Evolutionary conservation across 2,113 vertebrate genomes (phyloP).

Genomic region (Sinosuthora webbiana): DNA sequence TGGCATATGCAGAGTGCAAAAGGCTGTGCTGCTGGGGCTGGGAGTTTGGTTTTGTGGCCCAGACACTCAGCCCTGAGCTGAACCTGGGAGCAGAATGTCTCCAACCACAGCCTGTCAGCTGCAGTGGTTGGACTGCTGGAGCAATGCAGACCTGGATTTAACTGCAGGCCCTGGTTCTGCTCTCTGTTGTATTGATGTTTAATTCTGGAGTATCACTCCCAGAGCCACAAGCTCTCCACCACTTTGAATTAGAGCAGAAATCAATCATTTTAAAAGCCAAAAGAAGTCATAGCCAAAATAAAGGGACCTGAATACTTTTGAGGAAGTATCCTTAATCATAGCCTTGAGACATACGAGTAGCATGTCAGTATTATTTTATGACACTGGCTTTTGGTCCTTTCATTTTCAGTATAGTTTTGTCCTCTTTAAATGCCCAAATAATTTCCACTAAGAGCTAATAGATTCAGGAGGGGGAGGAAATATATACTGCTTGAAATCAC

Average conservation of each 20-base stretch:
- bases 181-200: neutral
- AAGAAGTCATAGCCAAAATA: neutral
- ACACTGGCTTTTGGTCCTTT: neutral
- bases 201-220: neutral
- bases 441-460: slow-evolving; percentile 8
- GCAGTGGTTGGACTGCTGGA: neutral
- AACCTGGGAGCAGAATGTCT: neutral
- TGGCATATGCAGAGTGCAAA: accelerated
- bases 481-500: neutral
- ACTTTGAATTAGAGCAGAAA: neutral
- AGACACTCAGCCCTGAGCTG: neutral
- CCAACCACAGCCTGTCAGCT: accelerated
- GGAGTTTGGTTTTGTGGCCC: neutral
- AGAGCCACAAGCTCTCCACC: neutral
- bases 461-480: neutral
- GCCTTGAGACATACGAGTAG: neutral
- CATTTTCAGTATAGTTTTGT: neutral
- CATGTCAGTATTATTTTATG: neutral
- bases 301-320: neutral
- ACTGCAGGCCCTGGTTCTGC: neutral
- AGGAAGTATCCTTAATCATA: neutral
- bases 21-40: accelerated
- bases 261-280: neutral
- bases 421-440: neutral
- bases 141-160: neutral